These are phyloP conservation scores for Ciconia stormi DNA, from an alignment of 2,113 vertebrate species.

Conservation along the genomic window DNA sequence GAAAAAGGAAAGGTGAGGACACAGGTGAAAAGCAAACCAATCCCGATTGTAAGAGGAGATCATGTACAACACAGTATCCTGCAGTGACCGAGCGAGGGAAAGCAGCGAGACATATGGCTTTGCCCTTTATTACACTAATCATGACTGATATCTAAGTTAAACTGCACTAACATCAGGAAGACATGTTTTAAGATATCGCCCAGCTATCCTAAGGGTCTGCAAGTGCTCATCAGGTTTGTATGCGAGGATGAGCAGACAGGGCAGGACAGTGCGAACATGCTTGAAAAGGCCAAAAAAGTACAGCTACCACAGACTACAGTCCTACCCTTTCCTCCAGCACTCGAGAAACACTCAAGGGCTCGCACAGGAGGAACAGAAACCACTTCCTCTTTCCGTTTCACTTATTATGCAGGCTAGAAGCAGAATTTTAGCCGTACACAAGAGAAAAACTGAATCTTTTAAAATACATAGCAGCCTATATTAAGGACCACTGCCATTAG, in stretches of 20 bases:
- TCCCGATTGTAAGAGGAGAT: neutral
- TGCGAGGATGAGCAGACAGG: neutral
- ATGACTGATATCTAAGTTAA: neutral
- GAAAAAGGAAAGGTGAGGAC: neutral
- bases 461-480: neutral
- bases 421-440: neutral
- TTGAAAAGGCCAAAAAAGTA: neutral
- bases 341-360: neutral
- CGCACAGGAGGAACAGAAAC: neutral
- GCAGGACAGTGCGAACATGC: neutral
- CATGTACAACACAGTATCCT: neutral
- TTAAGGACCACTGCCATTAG: neutral
- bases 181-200: neutral
- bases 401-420: neutral
- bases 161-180: neutral
- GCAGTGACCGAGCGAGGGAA: neutral
- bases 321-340: neutral
- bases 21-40: neutral
- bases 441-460: neutral
- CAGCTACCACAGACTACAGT: neutral
- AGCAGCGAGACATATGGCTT: neutral
- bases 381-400: neutral
- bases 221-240: neutral
- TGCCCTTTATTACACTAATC: neutral
- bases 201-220: neutral